Conservation (phyloP, 1,140 invertebrate genomes). For the Drosophila prosaltans region DNA sequence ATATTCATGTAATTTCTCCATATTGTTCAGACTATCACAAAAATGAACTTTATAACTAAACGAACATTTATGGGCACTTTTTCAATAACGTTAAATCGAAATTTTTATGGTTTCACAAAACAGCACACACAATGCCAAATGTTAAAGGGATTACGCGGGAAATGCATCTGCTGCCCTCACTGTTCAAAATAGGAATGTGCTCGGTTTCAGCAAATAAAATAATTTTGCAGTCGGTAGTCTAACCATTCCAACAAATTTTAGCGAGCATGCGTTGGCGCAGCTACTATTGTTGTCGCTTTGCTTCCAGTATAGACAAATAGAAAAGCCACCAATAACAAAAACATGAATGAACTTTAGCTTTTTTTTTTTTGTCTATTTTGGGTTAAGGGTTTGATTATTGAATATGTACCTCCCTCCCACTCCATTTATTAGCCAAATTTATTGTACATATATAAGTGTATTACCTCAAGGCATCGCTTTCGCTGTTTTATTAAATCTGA, state of each 20-base stretch:
- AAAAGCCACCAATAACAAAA: not conserved
- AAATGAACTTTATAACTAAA: not conserved
- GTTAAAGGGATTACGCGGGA: constrained; percentile 19
- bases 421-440: not conserved
- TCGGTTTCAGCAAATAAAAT: constrained; percentile 27
- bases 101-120: constrained; percentile 40
- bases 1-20: constrained; percentile 91
- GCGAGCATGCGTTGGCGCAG: constrained; percentile 54
- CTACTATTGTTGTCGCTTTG: constrained; percentile 2
- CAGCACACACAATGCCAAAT: constrained; percentile 1
- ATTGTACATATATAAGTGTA: not conserved
- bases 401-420: not conserved
- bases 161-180: constrained; percentile 31
- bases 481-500: no score
- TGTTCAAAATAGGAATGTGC: constrained; percentile 36
- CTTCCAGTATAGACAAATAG: constrained; percentile 21
- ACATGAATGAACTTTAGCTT: constrained; percentile 1
- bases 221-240: constrained; percentile 23
- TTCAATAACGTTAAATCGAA: constrained; percentile 14
- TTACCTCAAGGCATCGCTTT: no score
- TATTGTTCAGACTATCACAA: constrained; percentile 59
- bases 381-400: constrained; percentile 2
- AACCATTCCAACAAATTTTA: constrained; percentile 42
- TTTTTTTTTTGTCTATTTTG: not conserved
- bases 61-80: not conserved